phyloP scores from a whole-genome alignment of 2,113 vertebrate genomes.

The Columba livia region DNA sequence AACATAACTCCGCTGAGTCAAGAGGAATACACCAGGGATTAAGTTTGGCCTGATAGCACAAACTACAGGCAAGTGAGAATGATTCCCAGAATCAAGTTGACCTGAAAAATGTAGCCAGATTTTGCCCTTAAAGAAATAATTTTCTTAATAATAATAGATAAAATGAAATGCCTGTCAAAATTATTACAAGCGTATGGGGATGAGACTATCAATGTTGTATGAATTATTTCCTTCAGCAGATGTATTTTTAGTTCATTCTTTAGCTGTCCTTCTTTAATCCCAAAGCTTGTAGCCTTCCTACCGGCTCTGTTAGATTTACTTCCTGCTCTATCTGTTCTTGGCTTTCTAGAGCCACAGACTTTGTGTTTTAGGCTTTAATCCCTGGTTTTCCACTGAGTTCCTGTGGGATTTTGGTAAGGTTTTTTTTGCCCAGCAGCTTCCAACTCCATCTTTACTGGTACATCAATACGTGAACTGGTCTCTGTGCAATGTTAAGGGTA shows the following conservation, averaged over 20 bases:
- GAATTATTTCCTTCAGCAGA: conserved; percentile 1
- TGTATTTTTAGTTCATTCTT: not conserved
- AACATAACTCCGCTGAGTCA: conserved; percentile 6
- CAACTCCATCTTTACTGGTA: not conserved
- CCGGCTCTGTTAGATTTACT: not conserved
- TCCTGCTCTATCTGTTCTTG: not conserved
- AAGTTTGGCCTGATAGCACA: conserved; percentile 19
- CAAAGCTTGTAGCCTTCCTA: not conserved
- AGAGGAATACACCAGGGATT: conserved; percentile 34
- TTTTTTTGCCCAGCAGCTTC: not conserved
- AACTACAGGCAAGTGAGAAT: conserved; percentile 44
- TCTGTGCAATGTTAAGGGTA: not conserved
- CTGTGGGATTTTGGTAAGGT: not conserved
- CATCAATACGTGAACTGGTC: not conserved
- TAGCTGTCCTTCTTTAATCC: not conserved
- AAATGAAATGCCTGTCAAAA: conserved; percentile 23
- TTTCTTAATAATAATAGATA: conserved; percentile 26
- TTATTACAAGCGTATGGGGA: not conserved
- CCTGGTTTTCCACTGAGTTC: not conserved
- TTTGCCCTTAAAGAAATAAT: conserved; percentile 46
- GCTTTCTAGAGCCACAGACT: not conserved
- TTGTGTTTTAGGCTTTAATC: not conserved
- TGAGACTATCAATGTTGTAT: not conserved
- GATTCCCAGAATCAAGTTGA: conserved; percentile 50
- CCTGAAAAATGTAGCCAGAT: conserved; percentile 25